Base-by-base conservation (phyloP, 2,113 vertebrate species). In the Theristicus caerulescens region DNA sequence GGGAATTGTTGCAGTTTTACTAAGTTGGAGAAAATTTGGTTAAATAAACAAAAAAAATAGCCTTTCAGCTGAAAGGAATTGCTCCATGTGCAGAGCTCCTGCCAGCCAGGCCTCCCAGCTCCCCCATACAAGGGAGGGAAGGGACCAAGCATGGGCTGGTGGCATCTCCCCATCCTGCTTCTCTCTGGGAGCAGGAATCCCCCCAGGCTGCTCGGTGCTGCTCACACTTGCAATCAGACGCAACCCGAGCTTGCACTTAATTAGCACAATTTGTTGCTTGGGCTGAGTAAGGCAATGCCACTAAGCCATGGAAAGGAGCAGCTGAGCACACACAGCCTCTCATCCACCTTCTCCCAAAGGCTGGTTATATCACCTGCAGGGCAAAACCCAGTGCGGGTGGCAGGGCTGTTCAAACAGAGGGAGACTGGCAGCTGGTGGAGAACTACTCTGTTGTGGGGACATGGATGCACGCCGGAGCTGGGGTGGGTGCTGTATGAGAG, bases 401-500 rank as follows among this genome's bases (percentile, higher is more conserved):
- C 27, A 44, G 36, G 44, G 42, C 14, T 55, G 16, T 25, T 64
- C n/a, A 5, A 24, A 21, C 9, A 26, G 11, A 27, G 20, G 12
- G 52, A n/a, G 16, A 11, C 0, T 3, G 11, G 67, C 34, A 16
- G 18, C 24, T 26, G 61, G 46, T 13, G 61, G 52, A 26, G 29
- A 79, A 7, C 12, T 6, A 1, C 24, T 7, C 8, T 27, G 32
- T 13, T 13, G 2, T 2, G 20, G 29, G 52, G 34, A 29, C 16
- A n/a, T 2, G 0, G 19, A 22, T 46, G 79, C 13, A 17, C 2
- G 3, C 5, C 0, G 13, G 17, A 17, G 31, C 32, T 34, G 55
- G 55, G 40, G 29, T 29, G 38, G 64, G 20, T 70, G 25, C 26
- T 57, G 29, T 3, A 6, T 6, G 55, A 4, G n/a, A 16, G n/a